Evolutionary conservation across 2,888 invertebrate species (phyloP).

Genomic region (Drosophila greeni): DNA sequence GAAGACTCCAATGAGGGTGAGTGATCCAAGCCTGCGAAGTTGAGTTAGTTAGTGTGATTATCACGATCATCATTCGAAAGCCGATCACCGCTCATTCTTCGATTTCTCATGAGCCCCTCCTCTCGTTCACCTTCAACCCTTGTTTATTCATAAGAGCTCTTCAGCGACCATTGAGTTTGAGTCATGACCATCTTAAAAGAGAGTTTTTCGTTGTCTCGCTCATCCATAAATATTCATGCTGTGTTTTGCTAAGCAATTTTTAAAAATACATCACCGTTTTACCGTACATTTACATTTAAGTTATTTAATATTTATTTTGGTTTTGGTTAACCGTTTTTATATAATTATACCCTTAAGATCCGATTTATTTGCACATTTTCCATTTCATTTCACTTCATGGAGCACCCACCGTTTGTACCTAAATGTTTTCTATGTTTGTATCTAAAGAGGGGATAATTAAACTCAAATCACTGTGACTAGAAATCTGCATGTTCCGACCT

Average conservation of each 20-base stretch:
- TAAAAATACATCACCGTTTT: slow-evolving; percentile 26
- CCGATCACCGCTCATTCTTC: slow-evolving; percentile 34
- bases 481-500: slow-evolving; percentile 48
- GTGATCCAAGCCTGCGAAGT: slow-evolving; percentile 62
- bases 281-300: slow-evolving; percentile 4
- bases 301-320: slow-evolving; percentile 26
- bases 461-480: slow-evolving; percentile 31
- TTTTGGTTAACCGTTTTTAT: slow-evolving; percentile 25
- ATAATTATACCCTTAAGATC: slow-evolving; percentile 31
- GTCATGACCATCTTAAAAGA: slow-evolving; percentile 20
- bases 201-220: slow-evolving; percentile 10
- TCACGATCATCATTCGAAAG: slow-evolving; percentile 25
- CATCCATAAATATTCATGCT: slow-evolving; percentile 63
- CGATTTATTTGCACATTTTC: slow-evolving; percentile 32
- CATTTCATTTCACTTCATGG: slow-evolving; percentile 55
- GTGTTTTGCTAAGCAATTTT: slow-evolving; percentile 70
- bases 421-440: slow-evolving; percentile 60
- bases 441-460: slow-evolving; percentile 40
- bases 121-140: slow-evolving; percentile 10
- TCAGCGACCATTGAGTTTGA: slow-evolving; percentile 13
- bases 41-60: slow-evolving; percentile 42
- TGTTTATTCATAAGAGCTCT: slow-evolving; percentile 8
- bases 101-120: slow-evolving; percentile 23
- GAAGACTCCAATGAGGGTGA: slow-evolving; percentile 79
- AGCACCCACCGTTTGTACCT: slow-evolving; percentile 47